A percentile compares a stretch with the other conserved stretches of the same genome.
phyloP scores from a whole-genome alignment of 1,140 invertebrate genomes.

The Notospermus geniculatus region DNA sequence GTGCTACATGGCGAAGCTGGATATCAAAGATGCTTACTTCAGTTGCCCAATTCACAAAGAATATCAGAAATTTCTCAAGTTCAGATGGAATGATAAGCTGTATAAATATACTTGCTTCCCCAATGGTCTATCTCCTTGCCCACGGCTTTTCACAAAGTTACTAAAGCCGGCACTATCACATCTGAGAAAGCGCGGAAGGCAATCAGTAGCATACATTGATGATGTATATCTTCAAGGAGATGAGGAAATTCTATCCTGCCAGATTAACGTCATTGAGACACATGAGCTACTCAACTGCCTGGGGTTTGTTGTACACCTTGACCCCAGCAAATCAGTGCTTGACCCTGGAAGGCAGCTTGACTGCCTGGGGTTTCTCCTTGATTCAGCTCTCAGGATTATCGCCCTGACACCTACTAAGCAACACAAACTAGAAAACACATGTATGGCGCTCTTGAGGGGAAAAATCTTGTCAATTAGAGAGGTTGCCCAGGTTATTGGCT shows the following conservation, averaged over 20 bases:
- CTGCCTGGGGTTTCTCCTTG: not conserved
- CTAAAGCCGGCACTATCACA: constrained; percentile 7
- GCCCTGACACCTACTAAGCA: not conserved
- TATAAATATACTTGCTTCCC: constrained; percentile 25
- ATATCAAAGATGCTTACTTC: constrained; percentile 28
- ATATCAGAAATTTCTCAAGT: constrained; percentile 22
- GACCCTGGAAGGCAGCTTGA: not conserved
- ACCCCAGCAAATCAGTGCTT: not conserved
- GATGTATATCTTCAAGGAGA: no score
- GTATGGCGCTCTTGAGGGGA: not conserved
- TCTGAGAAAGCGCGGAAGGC: constrained; percentile 3
- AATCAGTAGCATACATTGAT: constrained; percentile 10
- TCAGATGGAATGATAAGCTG: constrained; percentile 16
- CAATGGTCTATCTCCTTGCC: constrained; percentile 23
- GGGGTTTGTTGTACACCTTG: not conserved
- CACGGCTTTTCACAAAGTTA: no score
- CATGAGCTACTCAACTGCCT: not conserved
- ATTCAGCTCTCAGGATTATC: not conserved
- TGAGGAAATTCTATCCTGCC: not conserved
- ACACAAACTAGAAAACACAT: not conserved
- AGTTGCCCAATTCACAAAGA: constrained; percentile 13
- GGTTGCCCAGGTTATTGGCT: not conserved
- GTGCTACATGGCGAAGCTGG: constrained; percentile 29
- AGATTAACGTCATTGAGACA: not conserved
- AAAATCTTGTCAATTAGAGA: not conserved